Percentiles rank a stretch among this genome's conserved stretches.
These are phyloP conservation scores for Bombyx huttoni DNA, from an alignment of 2,888 invertebrate species.

Conservation along the genomic window DNA sequence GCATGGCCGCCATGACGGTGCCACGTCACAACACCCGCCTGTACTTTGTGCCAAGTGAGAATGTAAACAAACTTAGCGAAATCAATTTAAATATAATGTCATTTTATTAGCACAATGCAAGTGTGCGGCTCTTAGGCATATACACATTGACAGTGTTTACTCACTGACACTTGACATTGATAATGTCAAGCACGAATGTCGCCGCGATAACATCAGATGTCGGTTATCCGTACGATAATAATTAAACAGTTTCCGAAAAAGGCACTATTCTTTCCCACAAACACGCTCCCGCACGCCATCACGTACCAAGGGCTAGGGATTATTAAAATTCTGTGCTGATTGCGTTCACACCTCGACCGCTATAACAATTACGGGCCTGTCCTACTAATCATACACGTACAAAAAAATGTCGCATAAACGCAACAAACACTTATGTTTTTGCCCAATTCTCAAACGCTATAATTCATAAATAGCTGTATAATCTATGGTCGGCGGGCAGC, in stretches of 20 bases:
- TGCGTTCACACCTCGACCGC: conserved; percentile 41
- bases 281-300: conserved; percentile 44
- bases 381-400: conserved; percentile 16
- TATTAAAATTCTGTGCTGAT: conserved; percentile 56
- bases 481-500: conserved; percentile 55
- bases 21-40: conserved; percentile 15
- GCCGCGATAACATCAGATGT: no score
- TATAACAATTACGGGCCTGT: conserved; percentile 9
- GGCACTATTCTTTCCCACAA: no score
- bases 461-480: conserved; percentile 42
- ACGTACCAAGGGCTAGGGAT: conserved; percentile 50
- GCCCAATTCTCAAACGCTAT: conserved; percentile 18
- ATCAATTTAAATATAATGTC: no score
- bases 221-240: no score
- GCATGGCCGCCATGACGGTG: conserved; percentile 7
- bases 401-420: conserved; percentile 17
- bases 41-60: background rate
- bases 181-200: no score
- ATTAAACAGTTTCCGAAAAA: no score
- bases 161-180: no score
- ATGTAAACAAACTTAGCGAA: no score
- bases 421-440: conserved; percentile 1
- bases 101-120: no score
- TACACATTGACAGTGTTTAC: no score
- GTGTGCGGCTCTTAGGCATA: no score